phyloP scores from a whole-genome alignment of 2,797 vertebrate species.

The Buceros bicornis region DNA sequence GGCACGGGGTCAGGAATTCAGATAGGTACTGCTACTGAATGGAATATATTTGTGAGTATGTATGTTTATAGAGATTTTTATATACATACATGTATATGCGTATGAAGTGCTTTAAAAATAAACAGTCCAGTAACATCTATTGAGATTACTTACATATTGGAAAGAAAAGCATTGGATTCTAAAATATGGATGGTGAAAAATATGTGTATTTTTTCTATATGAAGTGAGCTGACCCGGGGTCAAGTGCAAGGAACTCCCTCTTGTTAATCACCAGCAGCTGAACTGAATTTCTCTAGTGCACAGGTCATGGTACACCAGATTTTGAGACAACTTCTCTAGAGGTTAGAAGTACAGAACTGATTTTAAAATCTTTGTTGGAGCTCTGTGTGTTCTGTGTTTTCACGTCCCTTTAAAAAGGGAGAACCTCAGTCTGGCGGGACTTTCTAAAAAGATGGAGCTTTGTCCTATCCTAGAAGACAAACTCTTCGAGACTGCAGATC shows the following conservation, averaged over 20 bases:
- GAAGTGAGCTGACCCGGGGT: background rate
- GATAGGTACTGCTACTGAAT: background rate
- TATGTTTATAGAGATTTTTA: background rate
- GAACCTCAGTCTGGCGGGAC: background rate
- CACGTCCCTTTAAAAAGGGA: background rate
- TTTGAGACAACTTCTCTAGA: background rate
- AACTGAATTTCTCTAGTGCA: background rate
- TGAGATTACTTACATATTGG: background rate
- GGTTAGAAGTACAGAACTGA: background rate
- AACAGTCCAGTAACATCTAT: background rate
- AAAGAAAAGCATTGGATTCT: background rate
- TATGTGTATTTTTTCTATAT: background rate
- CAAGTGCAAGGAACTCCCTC: background rate
- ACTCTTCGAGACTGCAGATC: background rate
- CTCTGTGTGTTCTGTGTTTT: background rate
- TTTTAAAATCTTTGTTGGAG: background rate
- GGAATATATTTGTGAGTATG: background rate
- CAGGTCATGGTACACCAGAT: background rate
- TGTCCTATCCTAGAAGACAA: background rate
- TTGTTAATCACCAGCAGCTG: background rate
- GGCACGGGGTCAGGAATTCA: background rate
- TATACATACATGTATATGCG: background rate
- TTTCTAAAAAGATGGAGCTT: background rate
- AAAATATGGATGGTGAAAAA: background rate
- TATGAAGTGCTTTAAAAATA: background rate